Conservation (phyloP, 2,113 vertebrate genomes). For the Bubo scandiacus region DNA sequence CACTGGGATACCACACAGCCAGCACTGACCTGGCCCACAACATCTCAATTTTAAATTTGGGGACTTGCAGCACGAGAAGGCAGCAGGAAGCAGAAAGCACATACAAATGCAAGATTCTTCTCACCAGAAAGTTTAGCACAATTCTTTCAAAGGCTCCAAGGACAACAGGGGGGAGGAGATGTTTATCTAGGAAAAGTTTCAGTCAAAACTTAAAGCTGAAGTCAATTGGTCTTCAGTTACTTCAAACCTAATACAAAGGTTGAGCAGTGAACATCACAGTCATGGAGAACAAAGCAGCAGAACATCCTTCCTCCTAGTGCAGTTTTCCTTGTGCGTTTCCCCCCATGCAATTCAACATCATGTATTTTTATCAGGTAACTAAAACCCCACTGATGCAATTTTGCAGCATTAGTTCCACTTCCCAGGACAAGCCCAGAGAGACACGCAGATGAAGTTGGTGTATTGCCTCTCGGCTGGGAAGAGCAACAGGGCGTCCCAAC, state of each 20-base stretch:
- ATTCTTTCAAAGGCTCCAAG: neutral
- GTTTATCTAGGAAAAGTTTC: neutral
- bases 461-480: neutral
- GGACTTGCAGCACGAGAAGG: neutral
- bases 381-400: neutral
- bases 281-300: neutral
- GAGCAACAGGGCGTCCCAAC: neutral
- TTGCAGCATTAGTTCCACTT: neutral
- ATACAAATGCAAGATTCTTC: neutral
- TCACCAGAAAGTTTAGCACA: neutral
- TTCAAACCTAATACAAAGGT: neutral
- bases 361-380: neutral
- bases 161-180: neutral
- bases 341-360: neutral
- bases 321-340: neutral
- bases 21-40: neutral
- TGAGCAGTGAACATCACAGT: neutral
- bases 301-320: neutral
- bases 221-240: neutral
- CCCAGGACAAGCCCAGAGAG: neutral
- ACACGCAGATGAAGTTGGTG: fast-evolving
- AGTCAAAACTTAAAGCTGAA: neutral
- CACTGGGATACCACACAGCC: neutral
- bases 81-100: neutral
- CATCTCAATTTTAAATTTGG: neutral